Conservation (phyloP, 2,113 vertebrate genomes). For the Grantiella picta region DNA sequence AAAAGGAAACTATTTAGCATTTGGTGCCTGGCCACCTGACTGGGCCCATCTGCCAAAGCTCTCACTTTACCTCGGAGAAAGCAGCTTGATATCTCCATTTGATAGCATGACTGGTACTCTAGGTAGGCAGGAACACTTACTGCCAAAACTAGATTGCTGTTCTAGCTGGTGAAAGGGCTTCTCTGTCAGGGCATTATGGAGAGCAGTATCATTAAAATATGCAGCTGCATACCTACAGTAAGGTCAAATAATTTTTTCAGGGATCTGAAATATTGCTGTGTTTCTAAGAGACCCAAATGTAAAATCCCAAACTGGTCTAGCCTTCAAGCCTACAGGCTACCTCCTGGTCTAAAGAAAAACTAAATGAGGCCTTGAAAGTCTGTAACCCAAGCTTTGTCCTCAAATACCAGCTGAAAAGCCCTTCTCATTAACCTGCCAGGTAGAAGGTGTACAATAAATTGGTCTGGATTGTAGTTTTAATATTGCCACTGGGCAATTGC, state of each 20-base stretch:
- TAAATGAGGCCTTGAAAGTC: neutral
- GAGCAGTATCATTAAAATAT: neutral
- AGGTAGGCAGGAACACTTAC: neutral
- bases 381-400: neutral
- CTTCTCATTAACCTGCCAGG: neutral
- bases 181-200: neutral
- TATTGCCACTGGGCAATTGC: neutral
- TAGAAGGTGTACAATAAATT: neutral
- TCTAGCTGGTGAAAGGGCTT: neutral
- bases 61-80: neutral
- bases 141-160: neutral
- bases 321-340: neutral
- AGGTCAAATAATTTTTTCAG: neutral
- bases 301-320: neutral
- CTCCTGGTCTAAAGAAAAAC: neutral
- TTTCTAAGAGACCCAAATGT: neutral
- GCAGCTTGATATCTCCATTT: neutral
- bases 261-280: neutral
- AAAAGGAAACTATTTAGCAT: neutral
- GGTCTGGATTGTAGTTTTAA: neutral
- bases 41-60: neutral
- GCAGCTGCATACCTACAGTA: neutral
- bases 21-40: neutral
- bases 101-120: neutral
- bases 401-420: neutral